A percentile compares a stretch with the other conserved stretches of the same genome.
Evolutionary conservation across 2,888 invertebrate species (phyloP).

Genomic region (Cetonia aurata): DNA sequence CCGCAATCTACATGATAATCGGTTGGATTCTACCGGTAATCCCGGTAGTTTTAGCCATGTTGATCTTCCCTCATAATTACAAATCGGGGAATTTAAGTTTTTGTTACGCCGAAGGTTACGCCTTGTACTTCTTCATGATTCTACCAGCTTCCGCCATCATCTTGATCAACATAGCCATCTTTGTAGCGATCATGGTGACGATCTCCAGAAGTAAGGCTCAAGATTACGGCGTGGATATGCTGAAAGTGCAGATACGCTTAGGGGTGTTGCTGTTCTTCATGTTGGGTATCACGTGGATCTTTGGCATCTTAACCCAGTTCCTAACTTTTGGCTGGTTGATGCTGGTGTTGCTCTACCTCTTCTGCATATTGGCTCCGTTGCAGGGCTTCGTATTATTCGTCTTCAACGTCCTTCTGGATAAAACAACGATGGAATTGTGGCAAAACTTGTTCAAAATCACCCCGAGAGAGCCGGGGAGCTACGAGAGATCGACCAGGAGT

Average conservation of each 20-base stretch:
- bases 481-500: constrained; percentile 2
- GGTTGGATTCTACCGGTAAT: constrained; percentile 31
- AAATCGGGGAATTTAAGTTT: constrained; percentile 33
- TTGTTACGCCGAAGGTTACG: constrained; percentile 32
- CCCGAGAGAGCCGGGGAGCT: neutral
- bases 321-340: constrained; percentile 30
- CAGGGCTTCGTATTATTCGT: constrained; percentile 37
- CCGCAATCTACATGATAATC: constrained; percentile 17
- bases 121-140: constrained; percentile 22
- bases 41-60: constrained; percentile 23
- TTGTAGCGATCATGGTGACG: constrained; percentile 23
- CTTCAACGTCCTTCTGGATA: constrained; percentile 22
- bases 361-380: constrained; percentile 30
- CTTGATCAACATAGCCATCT: constrained; percentile 23
- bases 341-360: constrained; percentile 19
- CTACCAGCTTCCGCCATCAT: constrained; percentile 23
- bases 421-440: constrained; percentile 27
- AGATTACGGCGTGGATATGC: constrained; percentile 22
- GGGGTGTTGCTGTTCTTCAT: constrained; percentile 37
- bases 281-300: constrained; percentile 41
- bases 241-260: constrained; percentile 14
- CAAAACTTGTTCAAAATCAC: neutral
- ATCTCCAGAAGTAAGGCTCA: constrained; percentile 19
- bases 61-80: constrained; percentile 32
- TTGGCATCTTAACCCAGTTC: constrained; percentile 31